A percentile compares a stretch with the other conserved stretches of the same genome.
Evolutionary conservation across 2,113 vertebrate genomes (phyloP).

Genomic region (Acinonyx jubatus): DNA sequence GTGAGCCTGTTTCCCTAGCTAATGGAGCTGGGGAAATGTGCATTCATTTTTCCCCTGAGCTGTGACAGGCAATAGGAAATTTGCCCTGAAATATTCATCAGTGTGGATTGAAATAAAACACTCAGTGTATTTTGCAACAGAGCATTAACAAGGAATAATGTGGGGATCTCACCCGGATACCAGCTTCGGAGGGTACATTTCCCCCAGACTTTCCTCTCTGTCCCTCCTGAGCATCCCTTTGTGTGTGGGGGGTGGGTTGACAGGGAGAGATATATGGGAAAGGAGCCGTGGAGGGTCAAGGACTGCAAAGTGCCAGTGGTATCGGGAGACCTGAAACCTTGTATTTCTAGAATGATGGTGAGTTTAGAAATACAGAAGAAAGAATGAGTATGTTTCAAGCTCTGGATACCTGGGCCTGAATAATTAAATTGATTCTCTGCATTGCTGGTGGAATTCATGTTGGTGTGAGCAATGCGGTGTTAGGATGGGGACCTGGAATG

Average conservation of each 20-base stretch:
- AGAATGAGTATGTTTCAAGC: neutral
- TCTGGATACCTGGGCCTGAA: neutral
- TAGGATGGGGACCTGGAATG: neutral
- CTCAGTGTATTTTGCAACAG: neutral
- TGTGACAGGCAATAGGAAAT: conserved; percentile 65
- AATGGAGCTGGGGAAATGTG: conserved; percentile 57
- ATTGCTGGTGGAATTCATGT: neutral
- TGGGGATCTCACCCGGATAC: neutral
- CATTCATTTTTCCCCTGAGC: conserved; percentile 58
- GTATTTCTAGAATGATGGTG: neutral
- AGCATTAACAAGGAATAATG: neutral
- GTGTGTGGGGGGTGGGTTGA: neutral
- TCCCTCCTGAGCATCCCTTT: neutral
- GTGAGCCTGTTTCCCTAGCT: conserved; percentile 40
- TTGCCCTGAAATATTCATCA: conserved; percentile 63
- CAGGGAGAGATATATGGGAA: no score
- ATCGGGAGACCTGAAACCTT: neutral
- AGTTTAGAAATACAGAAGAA: neutral
- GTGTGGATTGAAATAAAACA: conserved; percentile 55
- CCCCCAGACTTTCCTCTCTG: neutral
- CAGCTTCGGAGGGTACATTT: neutral
- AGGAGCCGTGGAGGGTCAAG: neutral
- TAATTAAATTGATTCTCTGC: neutral
- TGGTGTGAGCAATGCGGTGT: neutral
- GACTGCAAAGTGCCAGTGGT: neutral